phyloP scores from a whole-genome alignment of 2,888 invertebrate genomes.

The Watsonalla binaria region DNA sequence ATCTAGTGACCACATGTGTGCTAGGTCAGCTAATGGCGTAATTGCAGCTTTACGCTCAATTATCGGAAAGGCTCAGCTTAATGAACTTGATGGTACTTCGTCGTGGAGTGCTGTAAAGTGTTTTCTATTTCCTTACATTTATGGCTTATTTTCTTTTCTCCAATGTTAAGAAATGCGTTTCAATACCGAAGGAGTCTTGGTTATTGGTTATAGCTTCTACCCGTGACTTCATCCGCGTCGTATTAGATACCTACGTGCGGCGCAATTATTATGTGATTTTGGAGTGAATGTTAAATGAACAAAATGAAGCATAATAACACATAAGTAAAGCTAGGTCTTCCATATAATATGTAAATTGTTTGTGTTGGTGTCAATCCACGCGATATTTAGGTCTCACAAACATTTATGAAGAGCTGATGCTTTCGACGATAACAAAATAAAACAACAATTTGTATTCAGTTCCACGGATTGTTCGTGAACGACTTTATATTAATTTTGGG shows the following conservation, averaged over 20 bases:
- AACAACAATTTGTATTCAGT: slow-evolving; percentile 27
- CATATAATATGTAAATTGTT: slow-evolving; percentile 18
- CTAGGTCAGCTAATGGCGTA: slow-evolving; percentile 1
- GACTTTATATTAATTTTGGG: slow-evolving; percentile 13
- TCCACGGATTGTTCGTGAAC: slow-evolving; percentile 11
- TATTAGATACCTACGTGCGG: no score
- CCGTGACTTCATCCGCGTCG: no score
- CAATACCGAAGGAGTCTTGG: not conserved
- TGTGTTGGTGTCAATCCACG: slow-evolving; percentile 17
- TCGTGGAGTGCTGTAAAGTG: not conserved
- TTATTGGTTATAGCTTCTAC: no score
- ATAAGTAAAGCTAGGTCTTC: slow-evolving; percentile 14
- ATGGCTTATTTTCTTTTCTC: not conserved
- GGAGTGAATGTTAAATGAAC: not conserved
- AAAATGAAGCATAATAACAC: not conserved
- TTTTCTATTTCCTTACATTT: not conserved
- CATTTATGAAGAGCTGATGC: slow-evolving; percentile 15
- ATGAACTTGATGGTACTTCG: slow-evolving; percentile 1
- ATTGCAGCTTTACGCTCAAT: slow-evolving; percentile 1
- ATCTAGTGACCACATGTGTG: slow-evolving; percentile 26
- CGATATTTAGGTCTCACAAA: slow-evolving; percentile 8
- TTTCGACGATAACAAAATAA: slow-evolving; percentile 13
- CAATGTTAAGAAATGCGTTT: not conserved
- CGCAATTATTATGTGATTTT: no score
- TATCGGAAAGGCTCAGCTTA: not conserved